Percentiles rank a stretch among this genome's conserved stretches.
Evolutionary conservation across 2,113 vertebrate species (phyloP).

Genomic region (Lucifuga dentata): DNA sequence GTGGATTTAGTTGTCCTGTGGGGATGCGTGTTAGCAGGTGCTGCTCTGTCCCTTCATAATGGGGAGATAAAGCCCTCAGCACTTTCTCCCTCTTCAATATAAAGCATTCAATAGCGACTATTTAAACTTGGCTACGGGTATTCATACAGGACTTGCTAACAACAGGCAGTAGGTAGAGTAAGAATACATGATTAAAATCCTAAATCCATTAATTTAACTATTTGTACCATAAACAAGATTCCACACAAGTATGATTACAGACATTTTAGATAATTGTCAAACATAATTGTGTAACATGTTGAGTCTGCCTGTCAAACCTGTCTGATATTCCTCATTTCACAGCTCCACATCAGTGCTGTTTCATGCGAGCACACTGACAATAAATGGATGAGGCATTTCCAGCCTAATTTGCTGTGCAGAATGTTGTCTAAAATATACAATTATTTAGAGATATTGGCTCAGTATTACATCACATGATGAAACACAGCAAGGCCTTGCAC

Average conservation of each 20-base stretch:
- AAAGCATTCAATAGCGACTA: constrained; percentile 21
- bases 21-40: constrained; percentile 70
- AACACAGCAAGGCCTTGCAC: constrained; percentile 37
- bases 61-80: constrained; percentile 60
- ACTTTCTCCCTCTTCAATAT: constrained; percentile 41
- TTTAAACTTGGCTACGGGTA: constrained; percentile 37
- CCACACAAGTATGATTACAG: background rate
- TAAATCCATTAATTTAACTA: too few relatives aligned
- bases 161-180: too few relatives aligned
- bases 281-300: background rate
- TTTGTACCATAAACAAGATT: background rate
- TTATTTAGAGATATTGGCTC: constrained; percentile 60
- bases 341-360: background rate
- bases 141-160: constrained; percentile 11
- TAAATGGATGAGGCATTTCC: constrained; percentile 20
- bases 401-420: constrained; percentile 20
- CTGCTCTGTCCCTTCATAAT: constrained; percentile 67
- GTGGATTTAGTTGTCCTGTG: constrained; percentile 64
- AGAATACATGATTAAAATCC: too few relatives aligned
- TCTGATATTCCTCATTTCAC: constrained; percentile 9
- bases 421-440: constrained; percentile 33
- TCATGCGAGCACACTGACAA: background rate
- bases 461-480: constrained; percentile 65
- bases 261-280: background rate
- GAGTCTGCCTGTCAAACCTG: constrained; percentile 5